Evolutionary conservation across 2,888 invertebrate species (phyloP), one percentile per base, ranked within the genome.

Genomic region (Mesorhabditis sp.): DNA sequence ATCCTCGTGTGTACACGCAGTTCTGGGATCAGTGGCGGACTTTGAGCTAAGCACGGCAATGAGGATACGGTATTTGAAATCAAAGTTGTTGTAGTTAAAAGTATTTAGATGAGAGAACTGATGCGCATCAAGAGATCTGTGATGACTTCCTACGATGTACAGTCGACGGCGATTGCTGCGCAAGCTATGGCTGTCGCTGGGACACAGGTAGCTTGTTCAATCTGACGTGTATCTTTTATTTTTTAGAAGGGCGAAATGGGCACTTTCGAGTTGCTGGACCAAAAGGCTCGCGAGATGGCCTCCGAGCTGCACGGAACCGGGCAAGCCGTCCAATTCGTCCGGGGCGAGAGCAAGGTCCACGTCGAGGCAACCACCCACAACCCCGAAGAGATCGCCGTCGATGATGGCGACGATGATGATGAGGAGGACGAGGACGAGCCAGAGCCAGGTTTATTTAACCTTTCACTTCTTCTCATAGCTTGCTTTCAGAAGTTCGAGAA

Each of bases 11-110:
- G 6, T 93, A 94, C 4, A 90, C 91, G 0, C 92, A 93, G 70
- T 99, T 98, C 87, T 98, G 98, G 97, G 93, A 94, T 86, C 93
- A 93, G 1, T 99, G 98, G 98, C 95, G 96, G 95, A 97, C 84
- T 99, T 99, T 88, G 98, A 99, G 89, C 93, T 97, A 91, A 93
- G 66, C 97, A 98, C 87, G 98, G 98, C 15, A 99, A 98, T 88
- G 97, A 98, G 87, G 98, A 99, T 86, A 99, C 98, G 0, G 94
- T 99, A 97, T 98, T 89, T 62, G 67, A 65, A 50, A 50, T 50
- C 7, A 45, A n/a, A 61, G 58, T 45, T 63, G 1, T n/a, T 63
- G 13, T 28, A 41, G 7, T 15, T 63, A 1, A 10, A 58, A n/a
- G 7, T 15, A 10, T n/a, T n/a, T 10, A 41, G 63, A 41, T n/a